phyloP scores from a whole-genome alignment of 1,140 invertebrate species.

The Planococcus citri region DNA sequence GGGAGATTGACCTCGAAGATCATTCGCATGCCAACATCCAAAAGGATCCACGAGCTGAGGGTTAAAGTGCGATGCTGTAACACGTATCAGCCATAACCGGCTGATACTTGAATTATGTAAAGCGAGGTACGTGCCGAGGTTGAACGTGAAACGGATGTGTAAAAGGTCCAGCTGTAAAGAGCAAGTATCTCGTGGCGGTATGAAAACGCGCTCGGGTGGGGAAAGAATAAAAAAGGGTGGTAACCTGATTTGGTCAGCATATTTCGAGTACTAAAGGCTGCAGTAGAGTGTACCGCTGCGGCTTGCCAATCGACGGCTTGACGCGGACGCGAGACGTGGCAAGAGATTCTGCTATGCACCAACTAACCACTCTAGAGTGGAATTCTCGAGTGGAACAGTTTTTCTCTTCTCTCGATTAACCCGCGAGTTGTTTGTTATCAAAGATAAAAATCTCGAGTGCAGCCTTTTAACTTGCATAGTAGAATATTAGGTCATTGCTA shows the following conservation, averaged over 20 bases:
- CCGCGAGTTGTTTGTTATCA: background rate
- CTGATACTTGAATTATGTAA: background rate
- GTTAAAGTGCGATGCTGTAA: background rate
- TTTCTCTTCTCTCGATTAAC: background rate
- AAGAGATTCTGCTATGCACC: background rate
- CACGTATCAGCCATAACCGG: no score
- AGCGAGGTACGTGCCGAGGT: background rate
- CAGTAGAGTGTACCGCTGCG: no score
- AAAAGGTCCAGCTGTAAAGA: background rate
- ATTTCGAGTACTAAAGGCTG: no score
- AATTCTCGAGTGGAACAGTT: background rate
- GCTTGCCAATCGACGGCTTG: background rate
- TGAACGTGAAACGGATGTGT: background rate
- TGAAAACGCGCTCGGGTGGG: background rate
- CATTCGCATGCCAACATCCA: conserved; percentile 1
- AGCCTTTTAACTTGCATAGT: background rate
- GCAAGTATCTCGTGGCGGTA: background rate
- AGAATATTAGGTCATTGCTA: background rate
- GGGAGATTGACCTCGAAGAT: background rate
- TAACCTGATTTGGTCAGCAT: conserved; percentile 1
- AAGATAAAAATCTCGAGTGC: background rate
- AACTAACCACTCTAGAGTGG: background rate
- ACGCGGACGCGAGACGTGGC: background rate
- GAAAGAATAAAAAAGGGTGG: background rate
- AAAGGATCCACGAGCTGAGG: background rate